Evolutionary conservation across 2,888 invertebrate species (phyloP).

Genomic region (Folsomia manolachei): DNA sequence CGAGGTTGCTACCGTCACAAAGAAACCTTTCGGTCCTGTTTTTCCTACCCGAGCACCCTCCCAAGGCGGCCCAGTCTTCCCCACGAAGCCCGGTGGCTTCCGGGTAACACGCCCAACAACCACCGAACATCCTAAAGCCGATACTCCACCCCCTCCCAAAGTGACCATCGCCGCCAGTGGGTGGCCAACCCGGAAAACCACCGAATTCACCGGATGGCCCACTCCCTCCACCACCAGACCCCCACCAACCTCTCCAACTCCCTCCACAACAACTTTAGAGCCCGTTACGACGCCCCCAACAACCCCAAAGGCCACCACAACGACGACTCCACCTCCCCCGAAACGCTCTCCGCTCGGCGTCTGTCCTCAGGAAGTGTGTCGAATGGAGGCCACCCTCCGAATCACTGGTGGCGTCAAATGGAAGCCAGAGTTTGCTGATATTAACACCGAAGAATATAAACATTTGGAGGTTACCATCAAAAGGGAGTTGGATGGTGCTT

Average conservation of each 20-base stretch:
- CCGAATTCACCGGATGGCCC: slow-evolving; percentile 89
- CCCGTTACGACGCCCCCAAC: slow-evolving; percentile 61
- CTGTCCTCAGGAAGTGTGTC: slow-evolving; percentile 59
- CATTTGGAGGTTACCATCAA: slow-evolving; percentile 59
- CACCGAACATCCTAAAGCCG: slow-evolving; percentile 56
- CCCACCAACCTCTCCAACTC: slow-evolving; percentile 63
- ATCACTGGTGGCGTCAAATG: slow-evolving; percentile 77
- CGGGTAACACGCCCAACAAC: slow-evolving; percentile 65
- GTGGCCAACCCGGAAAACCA: slow-evolving; percentile 80
- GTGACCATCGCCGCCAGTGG: slow-evolving; percentile 69
- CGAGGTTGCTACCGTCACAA: no score
- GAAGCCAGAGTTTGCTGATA: slow-evolving; percentile 80
- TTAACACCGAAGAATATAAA: slow-evolving; percentile 84
- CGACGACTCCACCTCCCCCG: slow-evolving; percentile 68
- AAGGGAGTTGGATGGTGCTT: slow-evolving; percentile 71
- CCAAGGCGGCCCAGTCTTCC: slow-evolving; percentile 64
- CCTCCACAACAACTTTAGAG: slow-evolving; percentile 57
- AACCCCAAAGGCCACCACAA: slow-evolving; percentile 68
- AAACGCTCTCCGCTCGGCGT: slow-evolving; percentile 55
- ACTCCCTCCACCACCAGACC: slow-evolving; percentile 67
- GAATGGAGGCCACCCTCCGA: slow-evolving; percentile 80
- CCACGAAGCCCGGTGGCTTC: slow-evolving; percentile 68
- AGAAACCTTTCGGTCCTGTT: slow-evolving; percentile 57
- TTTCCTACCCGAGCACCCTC: slow-evolving; percentile 79
- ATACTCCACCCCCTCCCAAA: slow-evolving; percentile 58